Evolutionary conservation across 2,113 vertebrate genomes (phyloP).

Genomic region (Halcyon senegalensis): DNA sequence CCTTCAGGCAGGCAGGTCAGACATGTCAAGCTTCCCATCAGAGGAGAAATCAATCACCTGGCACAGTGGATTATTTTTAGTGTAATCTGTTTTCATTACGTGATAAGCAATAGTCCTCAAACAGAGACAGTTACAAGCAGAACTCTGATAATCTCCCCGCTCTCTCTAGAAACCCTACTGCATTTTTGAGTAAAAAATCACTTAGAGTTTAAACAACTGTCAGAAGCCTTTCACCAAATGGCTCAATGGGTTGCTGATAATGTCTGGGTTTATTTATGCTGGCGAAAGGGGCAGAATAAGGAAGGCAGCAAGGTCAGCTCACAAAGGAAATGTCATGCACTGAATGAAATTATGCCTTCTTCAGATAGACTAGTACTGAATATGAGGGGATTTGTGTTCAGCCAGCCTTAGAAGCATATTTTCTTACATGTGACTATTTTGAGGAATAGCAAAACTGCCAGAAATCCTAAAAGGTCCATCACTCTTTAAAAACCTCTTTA

Average conservation of each 20-base stretch:
- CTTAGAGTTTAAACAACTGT: constrained; percentile 29
- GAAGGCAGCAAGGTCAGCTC: neutral
- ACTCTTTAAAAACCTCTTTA: neutral
- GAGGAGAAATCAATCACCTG: constrained; percentile 38
- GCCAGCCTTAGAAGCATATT: neutral
- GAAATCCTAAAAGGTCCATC: neutral
- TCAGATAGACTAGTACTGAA: neutral
- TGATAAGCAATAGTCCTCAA: neutral
- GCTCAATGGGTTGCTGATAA: neutral
- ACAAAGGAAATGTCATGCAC: neutral
- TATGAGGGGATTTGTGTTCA: neutral
- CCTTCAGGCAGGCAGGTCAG: constrained; percentile 19
- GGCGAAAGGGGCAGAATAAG: neutral
- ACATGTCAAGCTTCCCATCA: constrained; percentile 7
- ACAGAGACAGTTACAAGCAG: neutral
- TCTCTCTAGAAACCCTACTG: neutral
- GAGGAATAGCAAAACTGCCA: neutral
- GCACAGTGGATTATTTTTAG: constrained; percentile 2
- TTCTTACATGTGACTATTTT: neutral
- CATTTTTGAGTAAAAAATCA: constrained; percentile 2
- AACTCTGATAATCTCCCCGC: neutral
- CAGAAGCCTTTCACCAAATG: constrained; percentile 33
- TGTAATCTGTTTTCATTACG: constrained; percentile 40
- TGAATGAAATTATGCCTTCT: neutral
- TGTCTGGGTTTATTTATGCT: constrained; percentile 13